Percentiles rank a stretch among this genome's conserved stretches.
phyloP scores from a whole-genome alignment of 2,113 vertebrate species.

The Nothobranchius kuhntae region DNA sequence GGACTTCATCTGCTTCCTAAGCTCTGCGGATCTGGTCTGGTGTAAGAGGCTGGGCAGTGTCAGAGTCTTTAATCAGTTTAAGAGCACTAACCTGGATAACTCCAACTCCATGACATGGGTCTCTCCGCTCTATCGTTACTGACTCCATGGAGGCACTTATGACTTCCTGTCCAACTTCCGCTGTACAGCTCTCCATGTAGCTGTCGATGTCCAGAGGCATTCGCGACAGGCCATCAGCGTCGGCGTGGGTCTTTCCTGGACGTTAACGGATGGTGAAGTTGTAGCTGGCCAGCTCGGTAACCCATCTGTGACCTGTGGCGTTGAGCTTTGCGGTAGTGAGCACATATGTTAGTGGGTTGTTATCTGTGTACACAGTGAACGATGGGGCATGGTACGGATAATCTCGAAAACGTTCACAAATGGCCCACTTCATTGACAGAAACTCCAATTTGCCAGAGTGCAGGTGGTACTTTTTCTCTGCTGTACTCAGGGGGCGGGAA shows the following conservation, averaged over 20 bases:
- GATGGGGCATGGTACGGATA: conserved; percentile 11
- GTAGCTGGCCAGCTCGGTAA: not conserved
- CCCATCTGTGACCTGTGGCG: not conserved
- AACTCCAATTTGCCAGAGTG: conserved; percentile 18
- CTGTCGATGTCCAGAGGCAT: not conserved
- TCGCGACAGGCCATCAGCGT: not conserved
- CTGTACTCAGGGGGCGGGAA: conserved; percentile 4
- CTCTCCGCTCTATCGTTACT: not conserved
- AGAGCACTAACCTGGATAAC: conserved; percentile 8
- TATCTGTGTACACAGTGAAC: not conserved
- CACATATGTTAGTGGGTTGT: not conserved
- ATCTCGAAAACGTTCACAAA: conserved; percentile 9
- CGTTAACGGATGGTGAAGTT: not conserved
- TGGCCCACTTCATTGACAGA: conserved; percentile 16
- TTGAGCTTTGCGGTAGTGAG: conserved; percentile 1
- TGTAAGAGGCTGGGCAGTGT: not conserved
- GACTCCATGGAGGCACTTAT: not conserved
- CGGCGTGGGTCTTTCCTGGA: not conserved
- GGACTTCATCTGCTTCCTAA: no score
- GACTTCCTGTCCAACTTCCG: no score
- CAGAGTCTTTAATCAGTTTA: not conserved
- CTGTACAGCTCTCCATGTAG: conserved; percentile 1
- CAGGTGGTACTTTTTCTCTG: conserved; percentile 20
- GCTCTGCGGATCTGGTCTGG: no score
- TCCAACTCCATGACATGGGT: not conserved